Evolutionary conservation across 2,888 invertebrate species (phyloP).

Genomic region (Arenicola marina): DNA sequence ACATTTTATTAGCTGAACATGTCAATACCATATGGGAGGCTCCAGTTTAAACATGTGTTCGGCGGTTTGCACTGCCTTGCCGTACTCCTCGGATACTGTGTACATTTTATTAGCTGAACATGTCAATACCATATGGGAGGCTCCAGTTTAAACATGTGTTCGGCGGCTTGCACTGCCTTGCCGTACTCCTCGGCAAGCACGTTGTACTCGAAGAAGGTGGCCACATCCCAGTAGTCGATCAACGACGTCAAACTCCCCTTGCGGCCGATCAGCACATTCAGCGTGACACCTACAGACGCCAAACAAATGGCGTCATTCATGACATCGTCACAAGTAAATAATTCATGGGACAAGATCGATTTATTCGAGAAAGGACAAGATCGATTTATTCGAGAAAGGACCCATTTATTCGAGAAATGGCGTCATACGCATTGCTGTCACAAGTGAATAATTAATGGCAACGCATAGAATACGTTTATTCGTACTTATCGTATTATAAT

Average conservation of each 20-base stretch:
- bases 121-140: constrained; percentile 66
- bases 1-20: too few relatives aligned
- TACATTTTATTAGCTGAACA: constrained; percentile 19
- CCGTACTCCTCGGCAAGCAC: constrained; percentile 95
- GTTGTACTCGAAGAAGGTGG: constrained; percentile 97
- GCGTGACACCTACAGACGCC: constrained; percentile 81
- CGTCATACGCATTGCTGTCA: too few relatives aligned
- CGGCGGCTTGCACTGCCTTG: constrained; percentile 94
- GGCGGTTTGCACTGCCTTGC: constrained; percentile 95
- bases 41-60: constrained; percentile 67
- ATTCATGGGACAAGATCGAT: too few relatives aligned
- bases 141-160: constrained; percentile 66
- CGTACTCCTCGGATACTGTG: constrained; percentile 80
- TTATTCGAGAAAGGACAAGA: too few relatives aligned
- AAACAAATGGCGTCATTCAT: too few relatives aligned
- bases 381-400: too few relatives aligned
- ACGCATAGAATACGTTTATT: too few relatives aligned
- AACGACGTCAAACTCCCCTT: constrained; percentile 92
- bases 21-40: constrained; percentile 66
- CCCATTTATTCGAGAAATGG: too few relatives aligned
- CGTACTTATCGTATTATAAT: too few relatives aligned
- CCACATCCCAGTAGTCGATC: constrained; percentile 97
- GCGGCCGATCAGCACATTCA: constrained; percentile 96
- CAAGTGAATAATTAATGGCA: too few relatives aligned
- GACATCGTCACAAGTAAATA: too few relatives aligned